Evolutionary conservation across 2,113 vertebrate genomes (phyloP).

Genomic region (Cygnus buccinator): DNA sequence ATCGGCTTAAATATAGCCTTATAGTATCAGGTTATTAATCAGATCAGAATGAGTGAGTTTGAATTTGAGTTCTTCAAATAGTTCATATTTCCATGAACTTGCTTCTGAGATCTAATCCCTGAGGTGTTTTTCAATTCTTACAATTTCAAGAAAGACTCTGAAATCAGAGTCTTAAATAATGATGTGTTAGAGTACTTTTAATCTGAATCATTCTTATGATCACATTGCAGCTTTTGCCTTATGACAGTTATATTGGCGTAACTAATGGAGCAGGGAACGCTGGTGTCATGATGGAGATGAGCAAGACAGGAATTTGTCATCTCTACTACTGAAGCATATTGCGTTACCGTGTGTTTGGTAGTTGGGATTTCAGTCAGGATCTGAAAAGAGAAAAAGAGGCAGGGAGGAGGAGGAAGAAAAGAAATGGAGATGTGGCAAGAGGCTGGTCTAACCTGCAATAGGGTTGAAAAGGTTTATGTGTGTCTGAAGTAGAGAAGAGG

Average conservation of each 20-base stretch:
- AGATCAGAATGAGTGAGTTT: not conserved
- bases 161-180: not conserved
- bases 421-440: not conserved
- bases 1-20: not conserved
- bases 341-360: not conserved
- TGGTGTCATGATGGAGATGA: constrained; percentile 17
- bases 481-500: not conserved
- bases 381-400: not conserved
- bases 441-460: not conserved
- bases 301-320: not conserved
- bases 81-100: not conserved
- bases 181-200: not conserved
- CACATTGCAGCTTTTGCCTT: not conserved
- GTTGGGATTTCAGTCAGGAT: not conserved
- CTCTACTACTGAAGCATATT: not conserved
- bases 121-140: not conserved
- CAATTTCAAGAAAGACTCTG: not conserved
- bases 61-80: not conserved
- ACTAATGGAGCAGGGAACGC: constrained; percentile 36
- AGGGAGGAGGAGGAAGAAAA: not conserved
- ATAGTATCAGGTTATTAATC: not conserved
- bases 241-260: not conserved
- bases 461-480: not conserved
- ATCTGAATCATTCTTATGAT: not conserved
- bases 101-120: not conserved